Evolutionary conservation across 1,140 invertebrate genomes (phyloP).

Genomic region (Nasonia giraulti): DNA sequence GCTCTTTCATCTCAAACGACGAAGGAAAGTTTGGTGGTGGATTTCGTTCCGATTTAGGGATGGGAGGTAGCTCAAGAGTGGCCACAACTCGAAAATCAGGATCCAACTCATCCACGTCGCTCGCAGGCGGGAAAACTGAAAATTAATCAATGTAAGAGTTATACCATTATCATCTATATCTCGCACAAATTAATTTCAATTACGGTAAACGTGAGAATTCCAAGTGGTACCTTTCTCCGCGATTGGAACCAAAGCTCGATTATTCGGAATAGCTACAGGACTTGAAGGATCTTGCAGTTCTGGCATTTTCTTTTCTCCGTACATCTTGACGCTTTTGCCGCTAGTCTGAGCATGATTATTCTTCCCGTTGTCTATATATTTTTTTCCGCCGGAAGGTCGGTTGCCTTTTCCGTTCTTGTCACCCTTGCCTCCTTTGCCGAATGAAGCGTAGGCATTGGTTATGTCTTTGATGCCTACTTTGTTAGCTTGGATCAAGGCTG

Average conservation of each 20-base stretch:
- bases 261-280: background rate
- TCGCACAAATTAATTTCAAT: too few species aligned
- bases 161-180: background rate
- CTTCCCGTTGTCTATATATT: background rate
- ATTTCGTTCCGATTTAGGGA: background rate
- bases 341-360: background rate
- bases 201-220: background rate
- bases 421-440: constrained; percentile 27
- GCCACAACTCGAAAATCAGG: background rate
- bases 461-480: constrained; percentile 63
- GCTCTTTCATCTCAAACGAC: constrained; percentile 5
- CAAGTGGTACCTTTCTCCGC: constrained; percentile 44
- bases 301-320: constrained; percentile 37
- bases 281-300: constrained; percentile 35
- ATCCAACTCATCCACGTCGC: background rate
- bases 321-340: background rate
- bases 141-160: background rate
- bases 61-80: background rate
- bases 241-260: background rate
- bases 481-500: constrained; percentile 61
- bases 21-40: background rate
- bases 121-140: background rate
- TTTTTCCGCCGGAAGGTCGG: background rate
- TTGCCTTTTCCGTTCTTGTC: background rate
- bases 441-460: constrained; percentile 49